Percentiles rank a stretch among this genome's conserved stretches.
These are phyloP conservation scores for Zaprionus taronus DNA, from an alignment of 1,140 invertebrate genomes.

Conservation along the genomic window DNA sequence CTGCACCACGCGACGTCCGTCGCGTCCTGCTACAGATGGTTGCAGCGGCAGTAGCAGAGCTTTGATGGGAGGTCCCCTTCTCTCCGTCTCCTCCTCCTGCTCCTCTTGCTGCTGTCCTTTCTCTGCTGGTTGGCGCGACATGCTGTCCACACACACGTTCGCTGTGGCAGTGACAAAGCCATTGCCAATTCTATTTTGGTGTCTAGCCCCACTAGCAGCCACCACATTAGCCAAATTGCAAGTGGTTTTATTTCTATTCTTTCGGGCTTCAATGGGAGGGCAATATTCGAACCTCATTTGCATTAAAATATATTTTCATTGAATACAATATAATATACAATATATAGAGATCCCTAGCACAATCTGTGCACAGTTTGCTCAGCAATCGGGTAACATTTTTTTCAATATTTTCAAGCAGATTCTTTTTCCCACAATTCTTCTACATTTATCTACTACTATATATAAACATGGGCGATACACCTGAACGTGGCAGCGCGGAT, in stretches of 20 bases:
- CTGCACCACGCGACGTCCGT: conserved; percentile 42
- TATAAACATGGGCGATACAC: conserved; percentile 31
- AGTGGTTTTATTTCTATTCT: conserved; percentile 50
- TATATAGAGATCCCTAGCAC: not conserved
- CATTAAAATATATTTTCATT: conserved; percentile 7
- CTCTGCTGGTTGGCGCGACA: conserved; percentile 64
- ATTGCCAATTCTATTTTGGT: conserved; percentile 79
- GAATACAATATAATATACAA: conserved; percentile 3
- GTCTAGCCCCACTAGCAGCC: conserved; percentile 20
- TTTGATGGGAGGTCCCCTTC: not conserved
- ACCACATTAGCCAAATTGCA: conserved; percentile 56
- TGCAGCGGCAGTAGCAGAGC: conserved; percentile 13
- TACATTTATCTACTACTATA: not conserved
- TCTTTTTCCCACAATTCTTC: not conserved
- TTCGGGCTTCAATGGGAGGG: conserved; percentile 17
- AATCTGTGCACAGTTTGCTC: not conserved
- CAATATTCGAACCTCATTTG: not conserved
- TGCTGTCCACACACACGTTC: conserved; percentile 63
- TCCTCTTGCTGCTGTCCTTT: conserved; percentile 1
- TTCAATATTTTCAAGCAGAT: not conserved
- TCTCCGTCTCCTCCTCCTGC: not conserved
- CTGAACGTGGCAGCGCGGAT: conserved; percentile 24
- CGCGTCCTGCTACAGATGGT: conserved; percentile 3
- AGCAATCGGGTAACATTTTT: conserved; percentile 9
- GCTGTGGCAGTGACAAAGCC: conserved; percentile 54